These are phyloP conservation scores for Pseudopleuronectes americanus DNA, from an alignment of 2,797 vertebrate species.

Conservation along the genomic window DNA sequence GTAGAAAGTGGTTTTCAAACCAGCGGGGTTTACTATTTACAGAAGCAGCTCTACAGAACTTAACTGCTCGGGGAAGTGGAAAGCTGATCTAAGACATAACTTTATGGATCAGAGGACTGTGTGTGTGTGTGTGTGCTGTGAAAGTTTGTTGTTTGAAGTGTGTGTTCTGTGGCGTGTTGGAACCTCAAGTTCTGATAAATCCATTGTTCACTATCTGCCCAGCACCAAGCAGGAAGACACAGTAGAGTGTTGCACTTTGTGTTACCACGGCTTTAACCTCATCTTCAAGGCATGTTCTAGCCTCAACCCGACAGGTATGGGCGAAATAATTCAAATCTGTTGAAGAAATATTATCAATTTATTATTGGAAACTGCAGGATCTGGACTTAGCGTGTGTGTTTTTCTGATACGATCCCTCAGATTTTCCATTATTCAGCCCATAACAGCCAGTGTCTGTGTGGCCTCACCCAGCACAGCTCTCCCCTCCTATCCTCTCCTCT, in stretches of 20 bases:
- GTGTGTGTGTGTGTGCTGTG: background rate
- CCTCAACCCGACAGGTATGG: too few relatives aligned
- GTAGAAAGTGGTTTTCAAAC: background rate
- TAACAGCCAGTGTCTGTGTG: background rate
- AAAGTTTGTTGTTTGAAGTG: background rate
- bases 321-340: background rate
- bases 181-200: background rate
- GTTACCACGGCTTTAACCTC: too few relatives aligned
- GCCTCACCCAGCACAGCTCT: background rate
- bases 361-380: background rate
- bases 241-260: too few relatives aligned
- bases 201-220: background rate
- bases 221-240: background rate
- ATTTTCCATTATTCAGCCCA: background rate
- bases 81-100: background rate
- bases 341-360: background rate
- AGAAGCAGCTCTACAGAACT: background rate
- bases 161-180: background rate
- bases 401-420: background rate
- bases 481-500: conserved; percentile 10
- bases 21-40: conserved; percentile 10
- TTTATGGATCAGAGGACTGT: background rate
- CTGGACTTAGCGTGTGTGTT: background rate
- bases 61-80: background rate
- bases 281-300: too few relatives aligned